A percentile compares a stretch with the other conserved stretches of the same genome.
These are phyloP conservation scores for Dromas ardeola DNA, from an alignment of 2,113 vertebrate species.

Conservation along the genomic window DNA sequence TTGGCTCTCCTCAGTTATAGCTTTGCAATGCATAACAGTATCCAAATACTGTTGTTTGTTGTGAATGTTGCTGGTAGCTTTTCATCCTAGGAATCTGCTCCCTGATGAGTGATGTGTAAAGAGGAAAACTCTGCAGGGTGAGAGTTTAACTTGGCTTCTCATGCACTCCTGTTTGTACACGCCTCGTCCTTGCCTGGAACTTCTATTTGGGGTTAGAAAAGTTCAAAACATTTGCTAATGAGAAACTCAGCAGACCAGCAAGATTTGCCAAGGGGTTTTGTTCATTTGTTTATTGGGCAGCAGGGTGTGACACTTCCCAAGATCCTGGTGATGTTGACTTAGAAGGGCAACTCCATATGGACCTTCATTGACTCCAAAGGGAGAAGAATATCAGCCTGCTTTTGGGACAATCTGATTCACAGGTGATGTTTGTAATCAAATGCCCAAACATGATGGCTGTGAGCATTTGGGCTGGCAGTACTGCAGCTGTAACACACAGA, in stretches of 20 bases:
- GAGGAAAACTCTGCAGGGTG: not conserved
- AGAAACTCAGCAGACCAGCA: not conserved
- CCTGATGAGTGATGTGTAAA: not conserved
- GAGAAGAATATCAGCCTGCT: not conserved
- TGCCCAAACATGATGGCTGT: rapidly evolving
- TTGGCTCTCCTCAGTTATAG: not conserved
- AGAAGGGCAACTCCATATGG: not conserved
- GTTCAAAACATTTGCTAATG: not conserved
- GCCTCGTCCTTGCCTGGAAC: not conserved
- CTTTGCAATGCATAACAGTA: not conserved
- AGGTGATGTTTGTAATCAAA: not conserved
- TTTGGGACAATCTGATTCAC: not conserved
- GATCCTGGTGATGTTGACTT: not conserved
- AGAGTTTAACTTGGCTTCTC: not conserved
- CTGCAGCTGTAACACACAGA: not conserved
- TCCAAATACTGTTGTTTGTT: not conserved
- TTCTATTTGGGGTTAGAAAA: not conserved
- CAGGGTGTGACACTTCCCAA: not conserved
- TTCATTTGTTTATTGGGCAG: not conserved
- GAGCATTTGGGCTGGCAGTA: not conserved
- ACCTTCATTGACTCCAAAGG: not conserved
- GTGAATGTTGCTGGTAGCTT: not conserved
- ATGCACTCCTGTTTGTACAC: not conserved
- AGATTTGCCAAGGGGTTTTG: not conserved
- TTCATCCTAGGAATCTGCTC: not conserved